Conservation (phyloP, 2,113 vertebrate genomes). For the Trinectes maculatus region DNA sequence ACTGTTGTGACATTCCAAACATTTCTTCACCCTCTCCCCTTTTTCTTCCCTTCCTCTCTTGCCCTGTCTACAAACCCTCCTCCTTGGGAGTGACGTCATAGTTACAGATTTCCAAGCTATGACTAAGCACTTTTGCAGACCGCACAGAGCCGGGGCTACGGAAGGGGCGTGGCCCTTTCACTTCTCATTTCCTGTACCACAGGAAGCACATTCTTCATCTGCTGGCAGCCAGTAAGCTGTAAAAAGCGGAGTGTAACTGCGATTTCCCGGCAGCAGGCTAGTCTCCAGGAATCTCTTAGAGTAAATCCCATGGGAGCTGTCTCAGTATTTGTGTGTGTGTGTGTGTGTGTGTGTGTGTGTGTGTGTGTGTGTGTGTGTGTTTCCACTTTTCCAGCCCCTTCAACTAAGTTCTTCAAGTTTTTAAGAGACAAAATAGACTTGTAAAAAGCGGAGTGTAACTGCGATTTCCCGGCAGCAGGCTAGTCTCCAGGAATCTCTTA, state of each 20-base stretch:
- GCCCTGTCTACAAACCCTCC: not conserved
- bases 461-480: slow-evolving; percentile 48
- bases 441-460: slow-evolving; percentile 33
- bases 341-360: not conserved
- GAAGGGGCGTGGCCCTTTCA: slow-evolving; percentile 53
- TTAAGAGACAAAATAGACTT: not conserved
- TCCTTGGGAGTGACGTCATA: slow-evolving; percentile 50
- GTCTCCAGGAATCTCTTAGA: slow-evolving; percentile 45
- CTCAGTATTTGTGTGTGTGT: slow-evolving; percentile 10
- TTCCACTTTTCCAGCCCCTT: slow-evolving; percentile 31
- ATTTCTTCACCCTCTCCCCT: slow-evolving; percentile 21
- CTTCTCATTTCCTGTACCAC: slow-evolving; percentile 69
- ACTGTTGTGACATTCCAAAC: slow-evolving; percentile 41
- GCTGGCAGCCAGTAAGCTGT: slow-evolving; percentile 37
- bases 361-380: slow-evolving; percentile 7
- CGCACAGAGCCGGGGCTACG: slow-evolving; percentile 3
- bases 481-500: slow-evolving; percentile 42
- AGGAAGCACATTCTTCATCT: slow-evolving; percentile 67
- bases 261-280: slow-evolving; percentile 46
- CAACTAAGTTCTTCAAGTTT: slow-evolving; percentile 7
- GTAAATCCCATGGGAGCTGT: slow-evolving; percentile 16
- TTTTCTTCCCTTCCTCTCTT: not conserved
- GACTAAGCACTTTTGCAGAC: slow-evolving; percentile 65
- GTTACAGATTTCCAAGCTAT: slow-evolving; percentile 38
- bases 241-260: slow-evolving; percentile 32